Percentiles rank a stretch among this genome's conserved stretches.
These are phyloP conservation scores for Celastrina argiolus DNA, from an alignment of 2,888 invertebrate species.

Conservation along the genomic window DNA sequence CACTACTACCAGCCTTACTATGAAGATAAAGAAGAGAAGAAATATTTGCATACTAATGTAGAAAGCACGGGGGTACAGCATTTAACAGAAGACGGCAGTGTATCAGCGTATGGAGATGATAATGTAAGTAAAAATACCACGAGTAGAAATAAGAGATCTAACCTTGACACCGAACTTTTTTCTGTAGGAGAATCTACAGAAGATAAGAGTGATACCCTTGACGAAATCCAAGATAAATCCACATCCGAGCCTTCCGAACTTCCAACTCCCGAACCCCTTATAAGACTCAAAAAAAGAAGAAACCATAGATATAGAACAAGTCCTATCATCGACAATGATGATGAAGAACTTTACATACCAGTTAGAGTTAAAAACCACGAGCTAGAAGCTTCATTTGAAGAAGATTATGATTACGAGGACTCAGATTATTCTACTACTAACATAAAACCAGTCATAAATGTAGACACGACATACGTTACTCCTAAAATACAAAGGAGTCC, in stretches of 20 bases:
- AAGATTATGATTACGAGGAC: slow-evolving; percentile 44
- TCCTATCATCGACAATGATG: slow-evolving; percentile 43
- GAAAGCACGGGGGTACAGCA: slow-evolving; percentile 57
- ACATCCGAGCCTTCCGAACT: slow-evolving; percentile 35
- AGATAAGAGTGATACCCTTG: slow-evolving; percentile 32
- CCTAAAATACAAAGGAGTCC: slow-evolving; percentile 28
- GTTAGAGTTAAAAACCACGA: slow-evolving; percentile 35
- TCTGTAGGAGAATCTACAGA: slow-evolving; percentile 38
- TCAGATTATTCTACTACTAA: slow-evolving; percentile 22
- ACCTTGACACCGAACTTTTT: slow-evolving; percentile 52
- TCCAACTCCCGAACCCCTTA: slow-evolving; percentile 35
- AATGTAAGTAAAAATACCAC: slow-evolving; percentile 45
- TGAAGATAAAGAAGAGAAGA: slow-evolving; percentile 38
- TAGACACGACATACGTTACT: slow-evolving; percentile 9
- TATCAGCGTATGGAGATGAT: slow-evolving; percentile 61
- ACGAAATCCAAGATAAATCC: slow-evolving; percentile 37
- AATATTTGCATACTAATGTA: slow-evolving; percentile 53
- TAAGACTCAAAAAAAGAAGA: slow-evolving; percentile 39
- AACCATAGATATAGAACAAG: slow-evolving; percentile 44
- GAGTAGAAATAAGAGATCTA: slow-evolving; percentile 41
- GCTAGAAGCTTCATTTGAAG: slow-evolving; percentile 38
- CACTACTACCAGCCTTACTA: slow-evolving; percentile 42
- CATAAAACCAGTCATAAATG: slow-evolving; percentile 19
- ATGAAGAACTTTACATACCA: slow-evolving; percentile 39
- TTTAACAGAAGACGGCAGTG: slow-evolving; percentile 58